Evolutionary conservation across 2,888 invertebrate species (phyloP), one percentile per base, ranked within the genome.

Genomic region (Celastrina argiolus): DNA sequence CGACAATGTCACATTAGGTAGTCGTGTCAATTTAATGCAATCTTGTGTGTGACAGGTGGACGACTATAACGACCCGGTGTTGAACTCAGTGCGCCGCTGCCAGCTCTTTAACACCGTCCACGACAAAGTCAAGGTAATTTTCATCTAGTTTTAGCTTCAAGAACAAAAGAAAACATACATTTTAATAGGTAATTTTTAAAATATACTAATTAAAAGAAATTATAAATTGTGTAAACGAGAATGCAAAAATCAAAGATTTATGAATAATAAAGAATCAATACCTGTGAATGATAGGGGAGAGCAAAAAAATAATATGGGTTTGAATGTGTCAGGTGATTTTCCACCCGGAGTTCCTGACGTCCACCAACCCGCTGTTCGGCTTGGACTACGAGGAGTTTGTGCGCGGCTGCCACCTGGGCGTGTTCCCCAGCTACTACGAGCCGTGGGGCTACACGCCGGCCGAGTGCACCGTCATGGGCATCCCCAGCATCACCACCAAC

Each of bases 361-460:
- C 98, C 0, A 99, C 99, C 0, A 99, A 99, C 87, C 99, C 99
- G 0, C 91, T 99, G 0, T 98, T 99, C 85, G 98, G 98, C 0
- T 89, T 99, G 76, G 99, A 99, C 78, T 99, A 99, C 82, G 99
- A 99, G 82, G 99, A 99, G 82, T 99, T 99, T 87, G 99, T 99
- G 0, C 93, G 99, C 31, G 99, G 99, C 5, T 99, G 99, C 76
- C 99, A 99, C 87, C 92, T 99, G 74, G 99, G 99, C 0, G 99
- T 99, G 18, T 99, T 99, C 86, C 99, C 99, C 0, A 99, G 99
- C 0, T 99, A 99, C 87, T 99, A 99, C 83, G 99, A 99, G 83
- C 99, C 99, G 0, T 99, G 99, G 99, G 99, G 99, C 0, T 99
- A 99, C 85, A 99, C 99, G 0, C 99, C 99, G 0, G 99, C 99